Conservation (phyloP, 2,797 vertebrate genomes). For the Spea hammondii region DNA sequence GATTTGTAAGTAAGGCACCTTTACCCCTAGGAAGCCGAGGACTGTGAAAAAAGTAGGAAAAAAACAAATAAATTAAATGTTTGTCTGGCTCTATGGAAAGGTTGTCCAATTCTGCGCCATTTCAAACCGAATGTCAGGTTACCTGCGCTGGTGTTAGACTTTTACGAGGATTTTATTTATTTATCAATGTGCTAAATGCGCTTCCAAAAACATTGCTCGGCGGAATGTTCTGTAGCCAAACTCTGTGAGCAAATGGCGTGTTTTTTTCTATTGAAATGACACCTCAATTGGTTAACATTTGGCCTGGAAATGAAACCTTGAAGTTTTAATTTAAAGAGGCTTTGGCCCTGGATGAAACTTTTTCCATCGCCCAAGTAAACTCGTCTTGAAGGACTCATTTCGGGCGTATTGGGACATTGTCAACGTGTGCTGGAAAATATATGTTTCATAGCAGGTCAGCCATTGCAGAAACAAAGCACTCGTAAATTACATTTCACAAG, state of each 20-base stretch:
- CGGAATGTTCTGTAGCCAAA: background rate
- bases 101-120: too few relatives aligned
- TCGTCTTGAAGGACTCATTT: constrained; percentile 3
- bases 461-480: constrained; percentile 20
- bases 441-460: background rate
- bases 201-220: background rate
- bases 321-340: background rate
- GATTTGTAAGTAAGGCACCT: too few relatives aligned
- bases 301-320: constrained; percentile 25
- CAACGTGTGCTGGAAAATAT: background rate
- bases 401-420: constrained; percentile 14
- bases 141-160: too few relatives aligned
- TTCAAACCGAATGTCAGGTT: too few relatives aligned
- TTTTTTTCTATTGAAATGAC: background rate
- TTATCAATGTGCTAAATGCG: background rate
- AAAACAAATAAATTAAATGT: too few relatives aligned
- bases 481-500: constrained; percentile 34
- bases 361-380: background rate
- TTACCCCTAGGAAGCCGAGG: too few relatives aligned
- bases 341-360: constrained; percentile 16
- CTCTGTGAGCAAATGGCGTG: background rate
- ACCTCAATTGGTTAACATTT: constrained; percentile 21
- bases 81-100: too few relatives aligned
- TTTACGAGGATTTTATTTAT: background rate
- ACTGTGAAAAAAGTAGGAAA: too few relatives aligned